Evolutionary conservation across 2,113 vertebrate genomes (phyloP), one percentile per base, ranked within the genome.

Genomic region (Hippocampus abdominalis): DNA sequence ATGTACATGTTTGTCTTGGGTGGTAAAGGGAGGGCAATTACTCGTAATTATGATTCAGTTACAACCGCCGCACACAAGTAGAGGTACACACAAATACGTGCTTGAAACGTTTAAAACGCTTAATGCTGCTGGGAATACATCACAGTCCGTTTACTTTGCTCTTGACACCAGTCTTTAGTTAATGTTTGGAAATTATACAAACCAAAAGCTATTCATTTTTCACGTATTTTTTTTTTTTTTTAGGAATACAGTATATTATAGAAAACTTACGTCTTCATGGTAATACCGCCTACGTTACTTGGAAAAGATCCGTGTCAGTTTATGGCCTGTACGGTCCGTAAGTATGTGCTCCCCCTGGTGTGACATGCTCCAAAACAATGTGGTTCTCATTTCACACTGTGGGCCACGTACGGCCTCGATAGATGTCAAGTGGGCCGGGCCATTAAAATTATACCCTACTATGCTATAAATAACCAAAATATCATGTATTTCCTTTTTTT

Each of bases 11-110:
- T 63, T 40, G 61, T 63, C 39, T 15, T 21, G 21, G 21, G 39
- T 44, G 39, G 36, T n/a, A 64, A 42, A 64, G 36, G 61, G 61
- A 64, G 61, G 32, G 32, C 18, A 72, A 46, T 56, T 54, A 62
- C 29, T 63, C 9, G 67, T 69, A 56, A 79, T 73, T 53, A 74
- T 51, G 10, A 66, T n/a, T 72, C 23, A 64, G 10, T 49, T 29
- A 64, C 39, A 65, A 13, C 29, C n/a, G 8, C 11, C 11, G 15
- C 42, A 65, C 23, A 46, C 51, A 20, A 49, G 8, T 49, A 32
- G 46, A 44, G n/a, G 51, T 44, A 69, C 13, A 72, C 39, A 40
- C 15, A 66, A 46, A 61, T 12, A 69, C 39, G 32, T 11, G 61
- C 3, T 56, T 57, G 12, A 53, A 39, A 68, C 23, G 8, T 53